phyloP scores from a whole-genome alignment of 2,888 invertebrate species.

The Lucinisca nassula region DNA sequence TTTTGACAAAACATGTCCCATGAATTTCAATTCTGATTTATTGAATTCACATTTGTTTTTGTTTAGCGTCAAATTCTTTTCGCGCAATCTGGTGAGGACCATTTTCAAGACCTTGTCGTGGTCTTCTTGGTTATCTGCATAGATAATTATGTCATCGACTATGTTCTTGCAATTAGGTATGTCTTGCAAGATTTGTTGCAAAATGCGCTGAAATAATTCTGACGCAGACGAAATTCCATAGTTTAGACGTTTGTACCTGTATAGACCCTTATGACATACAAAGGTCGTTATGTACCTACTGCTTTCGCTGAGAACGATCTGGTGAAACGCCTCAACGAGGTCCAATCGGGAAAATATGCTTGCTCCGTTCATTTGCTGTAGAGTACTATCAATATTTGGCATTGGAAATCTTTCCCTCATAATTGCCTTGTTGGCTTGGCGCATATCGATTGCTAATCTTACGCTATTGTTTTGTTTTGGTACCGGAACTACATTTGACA shows the following conservation, averaged over 20 bases:
- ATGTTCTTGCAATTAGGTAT: constrained; percentile 23
- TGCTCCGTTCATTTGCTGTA: constrained; percentile 30
- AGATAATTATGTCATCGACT: constrained; percentile 29
- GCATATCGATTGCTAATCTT: constrained; percentile 19
- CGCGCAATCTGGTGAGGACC: not conserved
- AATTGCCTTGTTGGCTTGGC: constrained; percentile 39
- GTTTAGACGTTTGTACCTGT: constrained; percentile 12
- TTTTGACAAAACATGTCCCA: constrained; percentile 18
- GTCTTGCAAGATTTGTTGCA: constrained; percentile 22
- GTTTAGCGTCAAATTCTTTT: constrained; percentile 25
- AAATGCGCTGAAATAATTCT: constrained; percentile 26
- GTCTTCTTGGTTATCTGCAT: constrained; percentile 1
- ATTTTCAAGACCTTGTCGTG: constrained; percentile 6
- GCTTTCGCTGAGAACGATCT: constrained; percentile 5
- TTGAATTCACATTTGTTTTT: constrained; percentile 12
- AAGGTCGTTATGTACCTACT: constrained; percentile 20
- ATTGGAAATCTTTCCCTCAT: constrained; percentile 45
- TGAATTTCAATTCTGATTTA: constrained; percentile 12
- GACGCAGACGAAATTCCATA: constrained; percentile 47
- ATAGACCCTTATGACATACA: constrained; percentile 25
- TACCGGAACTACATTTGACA: not conserved
- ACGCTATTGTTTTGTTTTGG: not conserved
- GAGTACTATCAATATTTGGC: constrained; percentile 45
- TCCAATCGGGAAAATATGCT: not conserved
- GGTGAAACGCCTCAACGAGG: constrained; percentile 12